Conservation (phyloP, 2,888 invertebrate genomes). For the Ecliptopera silaceata region DNA sequence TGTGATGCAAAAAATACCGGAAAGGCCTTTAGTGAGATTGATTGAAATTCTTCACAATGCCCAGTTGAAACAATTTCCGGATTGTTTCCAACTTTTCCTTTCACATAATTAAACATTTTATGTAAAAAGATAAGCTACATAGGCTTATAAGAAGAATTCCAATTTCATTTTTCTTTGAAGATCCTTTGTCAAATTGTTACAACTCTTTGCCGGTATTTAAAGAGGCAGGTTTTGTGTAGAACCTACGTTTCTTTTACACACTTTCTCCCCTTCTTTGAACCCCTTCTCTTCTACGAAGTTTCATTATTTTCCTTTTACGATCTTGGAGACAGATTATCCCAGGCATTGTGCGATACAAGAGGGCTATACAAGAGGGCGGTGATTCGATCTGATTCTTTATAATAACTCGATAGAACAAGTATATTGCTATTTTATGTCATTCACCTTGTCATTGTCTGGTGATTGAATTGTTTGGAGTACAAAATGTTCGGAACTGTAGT, state of each 20-base stretch:
- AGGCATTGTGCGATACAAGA: constrained; percentile 47
- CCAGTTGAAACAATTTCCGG: constrained; percentile 40
- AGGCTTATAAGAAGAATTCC: constrained; percentile 44
- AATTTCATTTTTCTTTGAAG: constrained; percentile 41
- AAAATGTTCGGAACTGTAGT: constrained; percentile 15
- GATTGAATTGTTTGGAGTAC: constrained; percentile 19
- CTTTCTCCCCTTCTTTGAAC: constrained; percentile 29
- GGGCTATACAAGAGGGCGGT: constrained; percentile 43
- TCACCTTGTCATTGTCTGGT: constrained; percentile 4
- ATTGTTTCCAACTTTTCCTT: constrained; percentile 38
- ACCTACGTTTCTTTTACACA: constrained; percentile 41
- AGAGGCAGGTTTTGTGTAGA: constrained; percentile 39
- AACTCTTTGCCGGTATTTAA: constrained; percentile 34
- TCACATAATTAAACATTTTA: constrained; percentile 36
- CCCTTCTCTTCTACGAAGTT: constrained; percentile 40
- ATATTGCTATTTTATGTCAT: constrained; percentile 4
- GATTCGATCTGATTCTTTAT: constrained; percentile 48
- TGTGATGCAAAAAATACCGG: constrained; percentile 5
- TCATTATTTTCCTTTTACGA: constrained; percentile 54
- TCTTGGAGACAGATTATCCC: constrained; percentile 47
- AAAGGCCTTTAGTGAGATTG: constrained; percentile 36
- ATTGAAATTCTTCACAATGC: constrained; percentile 42
- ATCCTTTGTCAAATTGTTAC: constrained; percentile 32
- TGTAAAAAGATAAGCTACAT: constrained; percentile 38
- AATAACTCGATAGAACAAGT: constrained; percentile 41